Base-by-base conservation (phyloP, 2,888 invertebrate genomes). In the Drosophila quasianomalipes region DNA sequence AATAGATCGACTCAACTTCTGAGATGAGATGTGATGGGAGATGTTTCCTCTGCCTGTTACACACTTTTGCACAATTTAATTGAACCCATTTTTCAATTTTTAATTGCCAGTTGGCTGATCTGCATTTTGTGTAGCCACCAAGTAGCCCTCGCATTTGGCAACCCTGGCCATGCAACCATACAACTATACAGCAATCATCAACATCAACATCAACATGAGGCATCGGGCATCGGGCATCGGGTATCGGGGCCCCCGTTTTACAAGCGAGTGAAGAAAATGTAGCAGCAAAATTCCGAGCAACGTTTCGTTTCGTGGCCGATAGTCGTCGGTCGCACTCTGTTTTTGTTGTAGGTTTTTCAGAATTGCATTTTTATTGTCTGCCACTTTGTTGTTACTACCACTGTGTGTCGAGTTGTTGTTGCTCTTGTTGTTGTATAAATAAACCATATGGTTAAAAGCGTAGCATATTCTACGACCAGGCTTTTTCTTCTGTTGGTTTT, bases 281-380 rank as follows among this genome's bases (percentile, higher is more conserved):
- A 70, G 70, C 85, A 70, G 76, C 63, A 33, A 79, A 86, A 89
- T 89, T 87, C 89, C 79, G 78, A 77, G 82, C 89, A 81, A 79
- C 75, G 58, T 81, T 79, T 74, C 75, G 58, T 81, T 79, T 74
- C 60, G 69, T 79, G 72, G 62, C 33, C 79, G 61, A 71, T 75
- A 53, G 61, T 75, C 54, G 80, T 71, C 64, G 79, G 64, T 60
- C 16, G 47, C 26, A 47, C 16, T 47, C 26, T 77, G 72, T 55
- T 72, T 74, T 57, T 71, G 72, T 47, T 70, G 82, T 82, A 76
- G 74, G 83, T 82, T 85, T 80, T 85, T 86, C 67, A 89, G 85
- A 87, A 89, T 85, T 89, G 85, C 87, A 85, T 85, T 85, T 89
- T 85, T 85, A 85, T 89, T 89, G 85, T 87, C 87, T 85, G 85